These are phyloP conservation scores for Dermolepida albohirtum DNA, from an alignment of 2,888 invertebrate genomes.

Conservation along the genomic window DNA sequence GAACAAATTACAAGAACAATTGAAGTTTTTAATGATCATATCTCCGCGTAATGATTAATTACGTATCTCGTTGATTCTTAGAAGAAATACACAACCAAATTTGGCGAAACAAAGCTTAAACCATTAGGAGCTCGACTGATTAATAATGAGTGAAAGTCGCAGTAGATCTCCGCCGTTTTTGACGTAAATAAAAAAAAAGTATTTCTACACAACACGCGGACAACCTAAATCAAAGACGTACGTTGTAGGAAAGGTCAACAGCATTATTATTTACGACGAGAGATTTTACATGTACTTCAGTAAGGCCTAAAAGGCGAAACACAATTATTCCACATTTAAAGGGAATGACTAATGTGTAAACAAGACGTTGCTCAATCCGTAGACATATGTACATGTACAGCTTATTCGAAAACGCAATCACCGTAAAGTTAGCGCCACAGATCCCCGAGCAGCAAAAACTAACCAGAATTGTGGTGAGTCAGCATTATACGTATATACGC, in stretches of 20 bases:
- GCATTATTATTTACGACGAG: conserved; percentile 27
- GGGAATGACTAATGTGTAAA: conserved; percentile 40
- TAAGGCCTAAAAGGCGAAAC: conserved; percentile 33
- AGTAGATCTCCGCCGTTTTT: conserved; percentile 7
- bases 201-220: conserved; percentile 6
- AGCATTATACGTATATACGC: conserved; percentile 3
- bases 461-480: conserved; percentile 37
- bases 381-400: conserved; percentile 19
- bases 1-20: too few species aligned
- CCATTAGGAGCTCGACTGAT: conserved; percentile 7
- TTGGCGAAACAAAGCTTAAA: conserved; percentile 13
- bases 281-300: conserved; percentile 26
- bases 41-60: too few species aligned
- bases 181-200: conserved; percentile 5
- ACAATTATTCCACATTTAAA: conserved; percentile 38
- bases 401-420: conserved; percentile 9
- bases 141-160: conserved; percentile 20
- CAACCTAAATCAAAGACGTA: conserved; percentile 20
- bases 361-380: conserved; percentile 33
- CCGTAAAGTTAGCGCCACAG: conserved; percentile 30
- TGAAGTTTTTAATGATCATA: too few species aligned
- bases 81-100: conserved; percentile 10
- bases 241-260: conserved; percentile 30
- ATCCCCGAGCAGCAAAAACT: conserved; percentile 26
- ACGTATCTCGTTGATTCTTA: too few species aligned